phyloP scores from a whole-genome alignment of 2,113 vertebrate genomes.

The Lontra canadensis region DNA sequence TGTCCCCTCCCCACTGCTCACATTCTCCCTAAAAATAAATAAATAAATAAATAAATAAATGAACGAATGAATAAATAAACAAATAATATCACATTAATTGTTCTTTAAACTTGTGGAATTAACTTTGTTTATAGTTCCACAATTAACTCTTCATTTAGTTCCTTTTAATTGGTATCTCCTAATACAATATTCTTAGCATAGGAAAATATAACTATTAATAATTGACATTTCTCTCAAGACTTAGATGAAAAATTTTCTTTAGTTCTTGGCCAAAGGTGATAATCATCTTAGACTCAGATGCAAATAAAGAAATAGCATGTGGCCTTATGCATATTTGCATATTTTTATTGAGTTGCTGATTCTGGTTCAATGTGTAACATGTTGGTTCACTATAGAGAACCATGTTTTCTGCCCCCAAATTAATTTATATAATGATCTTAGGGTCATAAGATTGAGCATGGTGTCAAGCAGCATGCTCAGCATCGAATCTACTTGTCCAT shows the following conservation, averaged over 20 bases:
- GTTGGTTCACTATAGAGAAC: too few relatives aligned
- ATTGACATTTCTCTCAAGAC: slow-evolving; percentile 74
- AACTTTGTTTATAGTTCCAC: neutral
- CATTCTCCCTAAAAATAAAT: too few relatives aligned
- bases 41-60: neutral
- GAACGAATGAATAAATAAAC: too few relatives aligned
- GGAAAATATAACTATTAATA: slow-evolving; percentile 70
- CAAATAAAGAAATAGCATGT: slow-evolving; percentile 68
- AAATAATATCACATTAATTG: neutral
- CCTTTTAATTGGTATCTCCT: neutral
- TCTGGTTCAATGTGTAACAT: too few relatives aligned
- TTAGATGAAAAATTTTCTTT: slow-evolving; percentile 73
- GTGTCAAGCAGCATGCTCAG: too few relatives aligned
- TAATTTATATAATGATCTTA: too few relatives aligned
- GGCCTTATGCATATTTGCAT: slow-evolving; percentile 62
- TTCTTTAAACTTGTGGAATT: slow-evolving; percentile 59
- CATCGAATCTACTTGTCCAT: too few relatives aligned
- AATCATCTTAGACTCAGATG: slow-evolving; percentile 71
- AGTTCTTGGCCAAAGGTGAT: slow-evolving; percentile 78
- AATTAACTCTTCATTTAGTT: neutral
- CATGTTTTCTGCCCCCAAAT: too few relatives aligned
- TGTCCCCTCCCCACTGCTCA: too few relatives aligned
- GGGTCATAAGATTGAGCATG: too few relatives aligned
- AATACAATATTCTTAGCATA: slow-evolving; percentile 27
- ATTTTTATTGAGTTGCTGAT: too few relatives aligned